These are phyloP conservation scores for Ciconia maguari DNA, from an alignment of 2,113 vertebrate genomes.

Conservation along the genomic window DNA sequence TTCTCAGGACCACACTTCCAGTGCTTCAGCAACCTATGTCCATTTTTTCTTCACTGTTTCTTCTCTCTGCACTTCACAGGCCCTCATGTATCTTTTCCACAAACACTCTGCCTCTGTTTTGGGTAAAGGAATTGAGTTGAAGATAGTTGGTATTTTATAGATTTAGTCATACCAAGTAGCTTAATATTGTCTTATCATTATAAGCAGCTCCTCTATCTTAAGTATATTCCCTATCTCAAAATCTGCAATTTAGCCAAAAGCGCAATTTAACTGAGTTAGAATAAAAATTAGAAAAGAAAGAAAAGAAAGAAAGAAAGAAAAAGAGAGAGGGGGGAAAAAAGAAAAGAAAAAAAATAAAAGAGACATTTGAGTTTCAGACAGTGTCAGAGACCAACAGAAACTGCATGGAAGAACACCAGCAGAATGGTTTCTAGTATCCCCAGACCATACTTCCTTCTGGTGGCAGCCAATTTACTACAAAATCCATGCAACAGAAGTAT, in stretches of 20 bases:
- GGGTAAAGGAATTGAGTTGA: not conserved
- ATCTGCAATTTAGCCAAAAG: not conserved
- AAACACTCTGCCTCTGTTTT: not conserved
- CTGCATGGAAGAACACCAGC: not conserved
- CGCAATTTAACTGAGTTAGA: not conserved
- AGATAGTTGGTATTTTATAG: not conserved
- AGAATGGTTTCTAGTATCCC: not conserved
- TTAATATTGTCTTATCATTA: not conserved
- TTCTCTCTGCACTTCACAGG: not conserved
- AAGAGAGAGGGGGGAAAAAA: not conserved
- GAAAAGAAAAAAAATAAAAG: not conserved
- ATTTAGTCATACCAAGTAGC: not conserved
- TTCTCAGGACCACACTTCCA: not conserved
- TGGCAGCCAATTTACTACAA: not conserved
- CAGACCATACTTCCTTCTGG: not conserved
- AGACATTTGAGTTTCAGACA: not conserved
- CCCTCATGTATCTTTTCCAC: not conserved
- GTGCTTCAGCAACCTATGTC: not conserved
- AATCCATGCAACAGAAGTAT: not conserved
- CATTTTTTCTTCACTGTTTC: not conserved
- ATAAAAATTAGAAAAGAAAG: not conserved
- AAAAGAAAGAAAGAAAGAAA: fast-evolving
- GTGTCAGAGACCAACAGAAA: not conserved
- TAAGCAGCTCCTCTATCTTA: not conserved
- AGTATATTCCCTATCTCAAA: not conserved